Evolutionary conservation across 2,888 invertebrate species (phyloP).

Genomic region (Cerastis leucographa): DNA sequence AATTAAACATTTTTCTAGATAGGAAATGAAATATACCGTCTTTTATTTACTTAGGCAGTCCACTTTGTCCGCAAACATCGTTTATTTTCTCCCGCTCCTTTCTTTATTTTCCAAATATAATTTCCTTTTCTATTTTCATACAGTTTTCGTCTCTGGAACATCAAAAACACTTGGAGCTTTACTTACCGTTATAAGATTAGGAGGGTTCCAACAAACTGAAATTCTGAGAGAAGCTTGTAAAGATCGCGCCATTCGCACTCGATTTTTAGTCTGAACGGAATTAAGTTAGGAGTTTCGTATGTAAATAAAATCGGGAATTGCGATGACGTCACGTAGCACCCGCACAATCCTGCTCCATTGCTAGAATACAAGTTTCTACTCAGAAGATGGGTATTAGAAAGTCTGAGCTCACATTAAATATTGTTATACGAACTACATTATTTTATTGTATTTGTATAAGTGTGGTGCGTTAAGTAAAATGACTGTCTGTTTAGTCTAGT

Average conservation of each 20-base stretch:
- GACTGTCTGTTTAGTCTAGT: too few species aligned
- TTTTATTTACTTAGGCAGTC: slow-evolving; percentile 19
- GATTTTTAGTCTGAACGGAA: slow-evolving; percentile 59
- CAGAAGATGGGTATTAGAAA: slow-evolving; percentile 33
- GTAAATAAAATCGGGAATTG: slow-evolving; percentile 62
- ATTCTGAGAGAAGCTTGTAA: slow-evolving; percentile 51
- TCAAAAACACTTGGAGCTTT: slow-evolving; percentile 51
- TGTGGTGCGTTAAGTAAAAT: not conserved
- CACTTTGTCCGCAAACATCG: slow-evolving; percentile 23
- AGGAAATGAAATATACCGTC: slow-evolving; percentile 19
- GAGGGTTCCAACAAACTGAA: slow-evolving; percentile 51
- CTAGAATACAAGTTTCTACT: slow-evolving; percentile 30
- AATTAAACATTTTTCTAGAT: slow-evolving; percentile 17
- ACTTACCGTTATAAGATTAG: slow-evolving; percentile 51
- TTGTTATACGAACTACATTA: slow-evolving; percentile 31
- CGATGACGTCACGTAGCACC: slow-evolving; percentile 59
- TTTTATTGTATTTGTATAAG: slow-evolving; percentile 22
- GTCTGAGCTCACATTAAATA: slow-evolving; percentile 38
- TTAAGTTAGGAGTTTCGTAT: slow-evolving; percentile 62
- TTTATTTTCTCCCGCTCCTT: slow-evolving; percentile 25
- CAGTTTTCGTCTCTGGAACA: slow-evolving; percentile 26
- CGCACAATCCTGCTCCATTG: slow-evolving; percentile 38
- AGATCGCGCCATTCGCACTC: slow-evolving; percentile 56
- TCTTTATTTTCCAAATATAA: slow-evolving; percentile 35
- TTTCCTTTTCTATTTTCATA: slow-evolving; percentile 44